Evolutionary conservation across 2,113 vertebrate genomes (phyloP), one percentile per base, ranked within the genome.

Genomic region (Charina bottae): DNA sequence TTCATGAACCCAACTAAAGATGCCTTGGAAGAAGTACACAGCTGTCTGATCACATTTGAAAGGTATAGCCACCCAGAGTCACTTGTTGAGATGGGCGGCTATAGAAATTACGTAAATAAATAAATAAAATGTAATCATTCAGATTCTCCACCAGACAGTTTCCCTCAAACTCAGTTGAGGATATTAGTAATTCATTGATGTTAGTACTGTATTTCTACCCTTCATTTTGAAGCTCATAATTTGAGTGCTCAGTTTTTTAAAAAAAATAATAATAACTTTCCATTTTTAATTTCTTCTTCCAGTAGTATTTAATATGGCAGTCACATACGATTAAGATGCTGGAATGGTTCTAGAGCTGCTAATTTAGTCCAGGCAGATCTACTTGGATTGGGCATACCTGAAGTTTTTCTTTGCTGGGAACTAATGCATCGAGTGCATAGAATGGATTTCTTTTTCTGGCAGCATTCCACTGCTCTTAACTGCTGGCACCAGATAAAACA

Each of bases 21-120:
- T 4, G 23, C 24, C 24, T 85, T 24, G 3, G 83, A 42, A 1
- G 83, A 42, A 1, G 0, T 1, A 2, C 33, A 0, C 0, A 88
- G 19, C 85, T 83, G 90, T 7, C 10, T 26, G 11, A 2, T 9
- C 86, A 23, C 59, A 85, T 5, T 8, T 78, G 4, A 28, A 49
- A 64, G 19, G 24, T 46, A 42, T 42, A 42, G 42, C 42, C 42
- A 42, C 42, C 42, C 42, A 42, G 42, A 42, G 42, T 42, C 42
- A 42, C 42, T 42, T 42, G 42, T 42, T 42, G 42, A 42, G 42
- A 42, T 42, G 42, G 42, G 42, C 3, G 42, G 42, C 2, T 42
- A 42, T 42, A 42, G 42, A 42, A 42, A 42, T n/a, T n/a, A n/a
- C n/a, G 3, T 42, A 42, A 42, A 42, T 42, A 42, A 42, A 42